These are phyloP conservation scores for Eristalis pertinax DNA, from an alignment of 2,888 invertebrate genomes.

Conservation along the genomic window DNA sequence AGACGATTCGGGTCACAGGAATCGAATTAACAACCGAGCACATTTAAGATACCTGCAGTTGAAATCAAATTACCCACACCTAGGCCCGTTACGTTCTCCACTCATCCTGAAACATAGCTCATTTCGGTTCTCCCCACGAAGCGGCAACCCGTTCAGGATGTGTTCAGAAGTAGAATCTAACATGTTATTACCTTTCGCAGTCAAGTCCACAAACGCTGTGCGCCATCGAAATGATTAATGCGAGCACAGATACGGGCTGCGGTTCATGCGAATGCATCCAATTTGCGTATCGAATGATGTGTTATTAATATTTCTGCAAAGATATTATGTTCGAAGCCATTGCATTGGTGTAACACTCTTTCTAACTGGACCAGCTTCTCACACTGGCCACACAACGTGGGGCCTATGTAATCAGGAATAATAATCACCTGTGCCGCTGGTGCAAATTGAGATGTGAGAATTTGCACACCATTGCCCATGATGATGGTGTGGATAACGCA, in stretches of 20 bases:
- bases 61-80: slow-evolving; percentile 51
- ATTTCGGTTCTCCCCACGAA: slow-evolving; percentile 11
- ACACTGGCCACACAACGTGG: slow-evolving; percentile 57
- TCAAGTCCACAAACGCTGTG: slow-evolving; percentile 47
- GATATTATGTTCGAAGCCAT: slow-evolving; percentile 60
- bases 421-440: slow-evolving; percentile 68
- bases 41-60: slow-evolving; percentile 8
- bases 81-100: slow-evolving; percentile 46
- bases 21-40: slow-evolving; percentile 29
- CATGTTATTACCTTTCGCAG: slow-evolving; percentile 57
- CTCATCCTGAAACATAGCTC: slow-evolving; percentile 31
- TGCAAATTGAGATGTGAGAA: slow-evolving; percentile 72
- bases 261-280: slow-evolving; percentile 66
- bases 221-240: slow-evolving; percentile 62
- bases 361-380: slow-evolving; percentile 67
- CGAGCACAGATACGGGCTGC: slow-evolving; percentile 52
- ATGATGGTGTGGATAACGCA: slow-evolving; percentile 36
- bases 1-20: neutral
- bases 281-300: slow-evolving; percentile 72
- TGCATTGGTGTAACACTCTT: slow-evolving; percentile 45
- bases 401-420: slow-evolving; percentile 66
- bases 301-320: slow-evolving; percentile 71
- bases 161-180: slow-evolving; percentile 59
- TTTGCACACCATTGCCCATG: slow-evolving; percentile 58
- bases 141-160: slow-evolving; percentile 43